Evolutionary conservation across 2,888 invertebrate genomes (phyloP), one percentile per base, ranked within the genome.

Genomic region (Meliscaeva auricollis): DNA sequence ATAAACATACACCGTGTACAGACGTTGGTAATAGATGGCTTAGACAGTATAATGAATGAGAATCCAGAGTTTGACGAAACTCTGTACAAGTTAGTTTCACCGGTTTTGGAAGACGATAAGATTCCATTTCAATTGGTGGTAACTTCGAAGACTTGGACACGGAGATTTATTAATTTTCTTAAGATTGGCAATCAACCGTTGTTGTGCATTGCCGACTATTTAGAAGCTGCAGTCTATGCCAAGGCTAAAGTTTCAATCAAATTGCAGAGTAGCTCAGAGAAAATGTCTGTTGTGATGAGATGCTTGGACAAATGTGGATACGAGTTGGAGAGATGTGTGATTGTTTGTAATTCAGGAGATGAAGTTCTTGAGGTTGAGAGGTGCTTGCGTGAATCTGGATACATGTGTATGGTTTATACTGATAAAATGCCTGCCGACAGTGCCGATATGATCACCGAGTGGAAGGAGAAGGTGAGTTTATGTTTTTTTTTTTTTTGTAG

Each of bases 211-310:
- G 94, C 95, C 0, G 95, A 96, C 22, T 94, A 94, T 88, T 93
- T 96, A 87, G 97, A 97, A 91, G 96, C 96, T 58, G 94, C 96
- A 0, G 92, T 96, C 13, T 97, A 96, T 91, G 95, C 95, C n/a
- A 88, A 94, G 90, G 92, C 93, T 87, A 79, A 92, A 89, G 91
- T 94, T 56, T 91, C 91, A 13, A 89, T 94, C 30, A 91, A 93
- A 77, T 90, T 94, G 76, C 87, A 88, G 35, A 84, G 88, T 4
- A 87, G 79, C 17, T 54, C 48, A 2, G 81, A 88, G 15, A 90
- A 90, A 84, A 85, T 88, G 74, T 13, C 70, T 1, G 46, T 56
- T 20, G 22, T 80, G 52, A 20, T 78, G 3, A 74, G 69, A 26
- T 85, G 38, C 9, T 54, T 80, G 48, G 74, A 76, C 13, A 90